Conservation (phyloP, 2,113 vertebrate genomes). For the Smithornis capensis region DNA sequence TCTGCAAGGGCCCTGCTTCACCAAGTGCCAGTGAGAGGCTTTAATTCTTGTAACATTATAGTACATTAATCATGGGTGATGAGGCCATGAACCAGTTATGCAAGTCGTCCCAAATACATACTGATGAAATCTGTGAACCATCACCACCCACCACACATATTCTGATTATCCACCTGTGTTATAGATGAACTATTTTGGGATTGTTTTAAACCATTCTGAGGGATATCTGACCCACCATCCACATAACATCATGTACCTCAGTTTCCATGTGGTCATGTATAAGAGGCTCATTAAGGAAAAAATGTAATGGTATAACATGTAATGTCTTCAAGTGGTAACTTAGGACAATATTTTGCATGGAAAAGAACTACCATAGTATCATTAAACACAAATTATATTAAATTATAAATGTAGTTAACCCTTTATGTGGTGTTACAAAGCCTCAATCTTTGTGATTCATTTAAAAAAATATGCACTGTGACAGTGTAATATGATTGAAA, state of each 20-base stretch:
- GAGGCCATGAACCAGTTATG: conserved; percentile 5
- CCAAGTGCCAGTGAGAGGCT: neutral
- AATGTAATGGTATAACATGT: neutral
- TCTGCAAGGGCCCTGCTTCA: neutral
- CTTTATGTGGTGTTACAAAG: neutral
- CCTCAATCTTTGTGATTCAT: neutral
- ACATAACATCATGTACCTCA: neutral
- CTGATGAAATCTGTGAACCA: neutral
- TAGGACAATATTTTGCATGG: neutral
- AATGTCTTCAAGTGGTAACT: neutral
- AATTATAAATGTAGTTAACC: neutral
- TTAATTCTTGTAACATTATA: conserved; percentile 16
- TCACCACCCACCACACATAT: neutral
- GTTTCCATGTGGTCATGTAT: neutral
- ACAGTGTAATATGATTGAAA: neutral
- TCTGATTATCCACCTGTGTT: neutral
- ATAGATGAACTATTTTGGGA: neutral
- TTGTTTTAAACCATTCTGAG: neutral
- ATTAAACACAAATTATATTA: neutral
- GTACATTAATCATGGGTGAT: conserved; percentile 33
- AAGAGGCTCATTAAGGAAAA: neutral
- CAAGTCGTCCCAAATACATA: conserved; percentile 3
- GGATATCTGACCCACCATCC: neutral
- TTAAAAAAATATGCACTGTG: neutral
- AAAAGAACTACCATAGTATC: neutral